phyloP scores from a whole-genome alignment of 2,888 invertebrate species.

The Aleiodes leptofemur region DNA sequence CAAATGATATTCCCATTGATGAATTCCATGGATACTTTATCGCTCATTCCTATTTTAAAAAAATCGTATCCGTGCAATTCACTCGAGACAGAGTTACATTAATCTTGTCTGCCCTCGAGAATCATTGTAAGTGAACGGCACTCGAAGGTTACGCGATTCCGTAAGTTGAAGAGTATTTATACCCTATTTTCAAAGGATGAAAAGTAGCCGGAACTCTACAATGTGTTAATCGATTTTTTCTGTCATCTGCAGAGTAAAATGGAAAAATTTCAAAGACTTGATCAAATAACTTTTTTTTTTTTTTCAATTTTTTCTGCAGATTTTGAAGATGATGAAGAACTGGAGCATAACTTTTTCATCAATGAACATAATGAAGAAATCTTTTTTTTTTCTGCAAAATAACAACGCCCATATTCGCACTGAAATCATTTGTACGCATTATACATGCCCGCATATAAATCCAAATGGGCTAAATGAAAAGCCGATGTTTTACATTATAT shows the following conservation, averaged over 20 bases:
- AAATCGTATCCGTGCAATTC: slow-evolving; percentile 1
- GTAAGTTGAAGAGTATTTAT: slow-evolving; percentile 45
- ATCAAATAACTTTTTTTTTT: too few relatives aligned
- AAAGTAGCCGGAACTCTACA: neutral
- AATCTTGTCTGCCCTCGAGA: slow-evolving; percentile 55
- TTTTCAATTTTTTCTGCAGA: too few relatives aligned
- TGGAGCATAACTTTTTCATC: too few relatives aligned
- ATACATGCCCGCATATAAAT: neutral
- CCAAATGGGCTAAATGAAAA: neutral
- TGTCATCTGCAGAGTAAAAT: neutral
- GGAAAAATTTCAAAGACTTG: too few relatives aligned
- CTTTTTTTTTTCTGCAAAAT: too few relatives aligned
- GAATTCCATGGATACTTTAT: too few relatives aligned
- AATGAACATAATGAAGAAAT: neutral
- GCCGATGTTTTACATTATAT: slow-evolving; percentile 17
- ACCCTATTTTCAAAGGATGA: slow-evolving; percentile 16
- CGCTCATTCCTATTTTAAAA: neutral
- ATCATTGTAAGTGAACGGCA: slow-evolving; percentile 55
- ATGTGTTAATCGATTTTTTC: neutral
- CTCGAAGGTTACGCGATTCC: slow-evolving; percentile 55
- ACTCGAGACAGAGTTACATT: slow-evolving; percentile 46
- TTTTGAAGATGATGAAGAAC: too few relatives aligned
- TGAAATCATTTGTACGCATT: neutral
- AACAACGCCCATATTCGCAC: too few relatives aligned
- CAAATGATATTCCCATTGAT: too few relatives aligned